Conservation (phyloP, 1,140 invertebrate genomes). For the Heliconius himera region DNA sequence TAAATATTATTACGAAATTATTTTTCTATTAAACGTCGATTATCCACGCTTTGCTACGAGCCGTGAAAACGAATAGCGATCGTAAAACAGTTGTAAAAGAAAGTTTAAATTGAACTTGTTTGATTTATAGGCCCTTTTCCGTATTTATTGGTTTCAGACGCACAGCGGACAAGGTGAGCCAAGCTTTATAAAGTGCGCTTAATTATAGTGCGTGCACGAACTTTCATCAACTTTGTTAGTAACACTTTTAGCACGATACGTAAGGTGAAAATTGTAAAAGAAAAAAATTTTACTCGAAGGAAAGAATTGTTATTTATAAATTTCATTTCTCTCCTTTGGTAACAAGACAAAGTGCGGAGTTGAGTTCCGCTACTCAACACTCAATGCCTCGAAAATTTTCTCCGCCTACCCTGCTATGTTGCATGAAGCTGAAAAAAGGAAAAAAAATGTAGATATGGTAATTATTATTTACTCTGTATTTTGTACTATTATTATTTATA, state of each 20-base stretch:
- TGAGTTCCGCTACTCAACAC: too few species aligned
- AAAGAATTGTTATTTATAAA: too few species aligned
- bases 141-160: constrained; percentile 39
- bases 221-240: constrained; percentile 30
- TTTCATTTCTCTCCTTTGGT: too few species aligned
- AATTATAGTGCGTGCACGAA: constrained; percentile 20
- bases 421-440: too few species aligned
- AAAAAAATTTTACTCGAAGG: too few species aligned
- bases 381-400: too few species aligned
- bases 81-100: constrained; percentile 51
- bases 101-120: constrained; percentile 62
- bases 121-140: constrained; percentile 46
- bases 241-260: background rate
- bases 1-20: constrained; percentile 44
- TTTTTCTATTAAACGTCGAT: constrained; percentile 45
- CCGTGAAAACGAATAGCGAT: constrained; percentile 41
- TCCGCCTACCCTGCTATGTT: too few species aligned
- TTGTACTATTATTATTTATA: too few species aligned
- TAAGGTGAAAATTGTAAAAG: background rate
- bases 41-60: constrained; percentile 36
- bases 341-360: too few species aligned
- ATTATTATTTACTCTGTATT: too few species aligned
- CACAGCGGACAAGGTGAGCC: constrained; percentile 1
- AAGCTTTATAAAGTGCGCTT: constrained; percentile 2
- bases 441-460: too few species aligned